Evolutionary conservation across 2,888 invertebrate species (phyloP).

Genomic region (Dynastes maya): DNA sequence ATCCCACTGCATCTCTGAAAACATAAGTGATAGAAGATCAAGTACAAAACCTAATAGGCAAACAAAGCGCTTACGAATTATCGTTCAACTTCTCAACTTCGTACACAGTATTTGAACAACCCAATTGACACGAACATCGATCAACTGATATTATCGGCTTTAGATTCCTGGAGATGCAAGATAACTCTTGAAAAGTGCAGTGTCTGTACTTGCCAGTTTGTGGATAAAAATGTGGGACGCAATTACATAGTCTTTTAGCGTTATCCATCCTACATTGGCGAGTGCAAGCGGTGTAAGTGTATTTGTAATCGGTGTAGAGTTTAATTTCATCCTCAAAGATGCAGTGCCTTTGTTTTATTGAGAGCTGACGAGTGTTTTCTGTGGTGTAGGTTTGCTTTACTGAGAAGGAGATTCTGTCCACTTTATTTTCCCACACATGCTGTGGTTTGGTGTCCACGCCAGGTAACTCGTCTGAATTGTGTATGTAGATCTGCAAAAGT

Average conservation of each 20-base stretch:
- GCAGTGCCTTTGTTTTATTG: constrained; percentile 80
- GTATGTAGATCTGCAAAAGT: constrained; percentile 75
- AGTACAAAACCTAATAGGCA: neutral
- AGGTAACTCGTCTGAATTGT: constrained; percentile 81
- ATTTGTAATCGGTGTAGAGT: constrained; percentile 73
- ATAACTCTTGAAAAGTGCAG: constrained; percentile 75
- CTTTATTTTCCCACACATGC: constrained; percentile 78
- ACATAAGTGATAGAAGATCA: neutral
- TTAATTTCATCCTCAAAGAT: constrained; percentile 80
- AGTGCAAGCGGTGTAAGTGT: constrained; percentile 84
- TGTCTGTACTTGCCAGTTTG: constrained; percentile 73
- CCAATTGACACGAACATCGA: constrained; percentile 80
- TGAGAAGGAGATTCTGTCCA: constrained; percentile 78
- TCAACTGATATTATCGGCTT: constrained; percentile 75
- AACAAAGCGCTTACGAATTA: constrained; percentile 70
- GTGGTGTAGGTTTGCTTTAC: constrained; percentile 86
- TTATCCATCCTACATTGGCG: constrained; percentile 82
- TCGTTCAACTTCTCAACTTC: constrained; percentile 82
- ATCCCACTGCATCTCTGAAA: constrained; percentile 51
- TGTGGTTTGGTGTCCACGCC: constrained; percentile 80
- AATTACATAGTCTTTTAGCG: constrained; percentile 77
- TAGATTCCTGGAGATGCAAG: constrained; percentile 74
- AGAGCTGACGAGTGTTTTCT: constrained; percentile 80
- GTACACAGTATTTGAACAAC: constrained; percentile 84
- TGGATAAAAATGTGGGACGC: constrained; percentile 83